These are phyloP conservation scores for Trochalopteron elliotii DNA, from an alignment of 2,113 vertebrate genomes.

Conservation along the genomic window DNA sequence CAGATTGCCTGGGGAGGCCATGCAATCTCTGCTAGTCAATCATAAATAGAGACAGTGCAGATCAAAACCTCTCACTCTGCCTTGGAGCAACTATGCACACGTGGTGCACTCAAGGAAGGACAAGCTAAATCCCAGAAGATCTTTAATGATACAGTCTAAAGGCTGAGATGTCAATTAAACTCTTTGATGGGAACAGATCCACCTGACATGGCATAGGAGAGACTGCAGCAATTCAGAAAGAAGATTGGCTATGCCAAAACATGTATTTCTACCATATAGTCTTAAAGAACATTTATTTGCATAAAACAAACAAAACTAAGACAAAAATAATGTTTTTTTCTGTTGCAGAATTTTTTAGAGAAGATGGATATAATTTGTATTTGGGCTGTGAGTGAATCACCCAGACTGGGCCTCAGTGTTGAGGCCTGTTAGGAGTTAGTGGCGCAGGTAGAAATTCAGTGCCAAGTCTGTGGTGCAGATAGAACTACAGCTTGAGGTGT, in stretches of 20 bases:
- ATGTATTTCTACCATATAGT: neutral
- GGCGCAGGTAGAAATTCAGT: too few species aligned
- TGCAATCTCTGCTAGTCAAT: constrained; percentile 53
- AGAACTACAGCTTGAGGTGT: too few species aligned
- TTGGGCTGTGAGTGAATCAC: too few species aligned
- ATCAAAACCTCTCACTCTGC: constrained; percentile 22
- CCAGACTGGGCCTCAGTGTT: too few species aligned
- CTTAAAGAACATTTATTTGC: neutral
- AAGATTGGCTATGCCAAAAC: neutral
- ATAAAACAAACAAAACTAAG: neutral
- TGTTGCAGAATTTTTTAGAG: too few species aligned
- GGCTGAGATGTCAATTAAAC: neutral
- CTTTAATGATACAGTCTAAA: constrained; percentile 33
- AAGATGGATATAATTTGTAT: too few species aligned
- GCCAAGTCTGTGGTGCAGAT: too few species aligned
- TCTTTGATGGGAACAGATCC: neutral
- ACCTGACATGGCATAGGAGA: neutral
- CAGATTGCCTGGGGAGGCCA: neutral
- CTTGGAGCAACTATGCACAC: neutral
- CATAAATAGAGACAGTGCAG: constrained; percentile 50
- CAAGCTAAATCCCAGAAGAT: constrained; percentile 23
- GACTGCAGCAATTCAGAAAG: neutral
- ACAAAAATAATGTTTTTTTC: neutral
- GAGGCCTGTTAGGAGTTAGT: too few species aligned
- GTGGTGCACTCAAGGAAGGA: neutral